Percentiles rank a stretch among this genome's conserved stretches.
Evolutionary conservation across 1,140 invertebrate species (phyloP).

Genomic region (Heterodera schachtii): DNA sequence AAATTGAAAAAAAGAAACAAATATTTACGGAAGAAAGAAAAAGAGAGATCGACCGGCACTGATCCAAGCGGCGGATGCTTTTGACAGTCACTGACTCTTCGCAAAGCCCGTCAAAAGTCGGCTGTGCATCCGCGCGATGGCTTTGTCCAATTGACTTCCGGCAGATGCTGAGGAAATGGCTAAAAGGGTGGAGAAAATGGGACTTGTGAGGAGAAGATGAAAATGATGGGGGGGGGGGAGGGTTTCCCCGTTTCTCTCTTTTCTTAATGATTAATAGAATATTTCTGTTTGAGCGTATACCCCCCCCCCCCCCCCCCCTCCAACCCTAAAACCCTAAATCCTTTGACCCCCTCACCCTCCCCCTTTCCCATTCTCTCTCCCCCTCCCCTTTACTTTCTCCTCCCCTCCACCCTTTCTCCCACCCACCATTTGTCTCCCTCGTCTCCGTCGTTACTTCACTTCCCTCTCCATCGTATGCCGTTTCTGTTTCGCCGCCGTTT

Average conservation of each 20-base stretch:
- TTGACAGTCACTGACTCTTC: neutral
- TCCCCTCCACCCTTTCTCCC: constrained; percentile 23
- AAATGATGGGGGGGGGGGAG: no score
- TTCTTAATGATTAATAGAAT: no score
- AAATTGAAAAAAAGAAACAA: no score
- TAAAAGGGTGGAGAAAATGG: neutral
- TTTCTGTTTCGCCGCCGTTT: neutral
- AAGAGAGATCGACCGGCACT: no score
- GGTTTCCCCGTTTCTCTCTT: no score
- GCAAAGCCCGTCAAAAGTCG: constrained; percentile 8
- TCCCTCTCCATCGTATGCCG: neutral
- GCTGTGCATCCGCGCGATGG: constrained; percentile 35
- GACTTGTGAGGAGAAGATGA: neutral
- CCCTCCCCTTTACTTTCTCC: neutral
- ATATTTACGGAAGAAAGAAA: no score
- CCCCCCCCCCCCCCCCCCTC: neutral
- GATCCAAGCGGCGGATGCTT: no score
- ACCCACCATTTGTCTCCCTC: neutral
- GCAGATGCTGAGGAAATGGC: neutral
- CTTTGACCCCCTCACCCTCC: neutral
- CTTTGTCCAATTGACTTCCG: constrained; percentile 37
- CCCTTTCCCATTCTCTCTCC: constrained; percentile 3
- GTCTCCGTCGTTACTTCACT: neutral
- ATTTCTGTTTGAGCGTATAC: no score
- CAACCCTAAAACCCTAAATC: neutral